These are phyloP conservation scores for Aricia artaxerxes DNA, from an alignment of 2,888 invertebrate genomes.

Conservation along the genomic window DNA sequence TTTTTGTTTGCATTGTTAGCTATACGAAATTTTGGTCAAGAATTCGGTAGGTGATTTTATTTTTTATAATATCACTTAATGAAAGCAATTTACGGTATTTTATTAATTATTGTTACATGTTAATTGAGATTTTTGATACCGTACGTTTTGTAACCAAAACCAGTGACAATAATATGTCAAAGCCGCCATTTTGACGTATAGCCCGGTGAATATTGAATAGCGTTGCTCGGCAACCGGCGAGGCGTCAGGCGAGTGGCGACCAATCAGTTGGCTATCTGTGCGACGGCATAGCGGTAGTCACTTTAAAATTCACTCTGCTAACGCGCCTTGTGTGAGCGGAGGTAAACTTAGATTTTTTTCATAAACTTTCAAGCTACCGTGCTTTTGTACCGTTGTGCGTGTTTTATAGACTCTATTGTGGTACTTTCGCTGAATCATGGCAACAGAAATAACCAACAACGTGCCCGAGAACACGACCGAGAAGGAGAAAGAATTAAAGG, in stretches of 20 bases:
- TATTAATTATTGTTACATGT: too few species aligned
- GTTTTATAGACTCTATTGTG: conserved; percentile 46
- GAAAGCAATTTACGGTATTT: neutral
- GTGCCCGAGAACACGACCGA: conserved; percentile 82
- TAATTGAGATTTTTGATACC: too few species aligned
- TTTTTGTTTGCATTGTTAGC: too few species aligned
- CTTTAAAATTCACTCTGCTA: conserved; percentile 41
- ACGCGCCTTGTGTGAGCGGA: conserved; percentile 46
- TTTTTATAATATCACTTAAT: neutral
- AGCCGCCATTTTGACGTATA: conserved; percentile 53
- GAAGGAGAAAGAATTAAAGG: conserved; percentile 82
- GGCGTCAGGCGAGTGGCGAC: conserved; percentile 35
- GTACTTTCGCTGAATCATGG: conserved; percentile 77
- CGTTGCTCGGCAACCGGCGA: conserved; percentile 54
- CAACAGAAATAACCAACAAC: conserved; percentile 88
- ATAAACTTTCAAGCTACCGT: conserved; percentile 23
- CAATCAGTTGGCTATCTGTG: conserved; percentile 50
- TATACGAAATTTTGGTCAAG: too few species aligned
- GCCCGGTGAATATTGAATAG: conserved; percentile 43
- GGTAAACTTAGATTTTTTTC: conserved; percentile 41
- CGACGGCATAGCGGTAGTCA: conserved; percentile 44
- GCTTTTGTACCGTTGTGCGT: conserved; percentile 48
- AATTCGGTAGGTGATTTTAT: too few species aligned
- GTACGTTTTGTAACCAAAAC: neutral
- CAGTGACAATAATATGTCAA: conserved; percentile 32